Evolutionary conservation across 37 sponge, comb jelly and placozoan species (phyloP).

Genomic region (Cladorhizidae sp.): DNA sequence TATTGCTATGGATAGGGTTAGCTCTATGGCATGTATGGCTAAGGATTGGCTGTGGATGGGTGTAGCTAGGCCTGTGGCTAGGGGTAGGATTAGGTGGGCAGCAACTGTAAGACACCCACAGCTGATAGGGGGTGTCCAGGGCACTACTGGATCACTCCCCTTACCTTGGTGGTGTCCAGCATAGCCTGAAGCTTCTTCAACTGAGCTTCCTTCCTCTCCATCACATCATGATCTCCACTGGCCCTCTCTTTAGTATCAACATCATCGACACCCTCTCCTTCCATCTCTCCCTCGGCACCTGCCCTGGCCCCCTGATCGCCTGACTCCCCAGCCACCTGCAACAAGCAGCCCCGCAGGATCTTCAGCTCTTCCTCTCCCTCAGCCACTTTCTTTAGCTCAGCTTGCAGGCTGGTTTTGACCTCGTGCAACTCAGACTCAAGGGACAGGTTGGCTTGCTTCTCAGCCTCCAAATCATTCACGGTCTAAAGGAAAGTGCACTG

Average conservation of each 20-base stretch:
- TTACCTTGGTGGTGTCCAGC: conserved; percentile 78
- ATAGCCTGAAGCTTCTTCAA: conserved; percentile 63
- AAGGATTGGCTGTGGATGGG: too few relatives aligned
- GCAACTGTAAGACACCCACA: too few relatives aligned
- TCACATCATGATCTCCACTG: background rate
- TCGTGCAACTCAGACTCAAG: background rate
- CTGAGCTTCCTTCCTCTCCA: conserved; percentile 23
- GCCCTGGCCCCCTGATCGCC: background rate
- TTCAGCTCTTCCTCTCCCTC: conserved; percentile 15
- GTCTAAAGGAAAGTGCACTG: conserved; percentile 3
- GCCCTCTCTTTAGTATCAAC: background rate
- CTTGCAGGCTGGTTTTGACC: background rate
- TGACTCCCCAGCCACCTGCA: background rate
- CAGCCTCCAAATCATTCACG: background rate
- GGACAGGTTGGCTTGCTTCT: background rate
- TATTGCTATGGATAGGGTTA: too few relatives aligned
- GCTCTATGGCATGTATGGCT: too few relatives aligned
- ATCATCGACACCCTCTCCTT: background rate
- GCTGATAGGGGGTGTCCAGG: background rate
- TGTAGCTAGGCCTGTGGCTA: too few relatives aligned
- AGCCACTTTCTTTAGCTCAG: background rate
- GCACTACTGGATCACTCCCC: background rate
- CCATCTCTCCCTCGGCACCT: background rate
- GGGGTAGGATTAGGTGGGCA: too few relatives aligned
- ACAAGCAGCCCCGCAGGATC: conserved; percentile 10